These are phyloP conservation scores for Erebia epiphron DNA, from an alignment of 2,888 invertebrate species.

Conservation along the genomic window DNA sequence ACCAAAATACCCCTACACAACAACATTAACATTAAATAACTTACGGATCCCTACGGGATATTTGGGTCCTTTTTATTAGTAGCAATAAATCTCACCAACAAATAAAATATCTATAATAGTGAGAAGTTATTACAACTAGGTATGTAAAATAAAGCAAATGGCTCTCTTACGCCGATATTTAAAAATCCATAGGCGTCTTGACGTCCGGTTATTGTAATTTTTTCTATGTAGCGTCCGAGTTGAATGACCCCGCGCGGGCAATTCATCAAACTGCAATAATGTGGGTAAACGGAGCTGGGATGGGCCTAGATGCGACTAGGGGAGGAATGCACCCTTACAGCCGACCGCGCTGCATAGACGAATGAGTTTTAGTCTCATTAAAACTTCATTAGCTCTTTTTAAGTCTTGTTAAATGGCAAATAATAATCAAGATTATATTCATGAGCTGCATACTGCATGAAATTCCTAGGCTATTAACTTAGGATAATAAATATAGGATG, in stretches of 20 bases:
- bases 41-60: not conserved
- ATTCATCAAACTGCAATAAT: constrained; percentile 76
- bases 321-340: constrained; percentile 51
- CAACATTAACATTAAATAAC: no score
- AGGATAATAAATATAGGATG: not conserved
- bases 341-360: constrained; percentile 54
- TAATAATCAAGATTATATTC: no score
- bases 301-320: constrained; percentile 57
- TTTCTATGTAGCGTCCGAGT: constrained; percentile 51
- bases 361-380: constrained; percentile 20
- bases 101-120: not conserved
- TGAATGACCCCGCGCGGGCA: constrained; percentile 67
- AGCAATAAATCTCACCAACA: not conserved
- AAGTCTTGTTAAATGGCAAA: no score
- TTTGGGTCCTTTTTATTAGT: not conserved
- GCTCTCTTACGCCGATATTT: constrained; percentile 28
- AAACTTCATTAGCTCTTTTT: no score
- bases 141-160: constrained; percentile 21
- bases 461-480: no score
- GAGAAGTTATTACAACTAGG: constrained; percentile 4
- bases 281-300: constrained; percentile 60
- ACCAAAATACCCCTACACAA: no score
- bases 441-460: no score
- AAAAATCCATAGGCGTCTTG: constrained; percentile 35
- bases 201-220: constrained; percentile 43